Base-by-base conservation (phyloP, 2,888 invertebrate species). In the Napeogenes inachia region DNA sequence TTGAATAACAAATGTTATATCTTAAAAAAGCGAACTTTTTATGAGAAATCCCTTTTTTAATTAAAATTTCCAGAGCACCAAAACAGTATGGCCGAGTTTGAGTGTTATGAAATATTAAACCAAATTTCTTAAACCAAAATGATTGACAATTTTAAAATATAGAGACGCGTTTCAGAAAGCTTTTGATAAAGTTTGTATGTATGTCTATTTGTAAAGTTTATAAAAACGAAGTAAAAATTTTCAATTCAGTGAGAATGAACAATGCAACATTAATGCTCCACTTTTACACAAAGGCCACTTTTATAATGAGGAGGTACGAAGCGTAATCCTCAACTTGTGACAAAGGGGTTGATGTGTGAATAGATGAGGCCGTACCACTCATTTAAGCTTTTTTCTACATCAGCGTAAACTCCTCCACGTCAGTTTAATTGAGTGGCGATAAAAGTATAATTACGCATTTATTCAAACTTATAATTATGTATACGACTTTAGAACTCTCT, bases 281-380 rank as follows among this genome's bases (percentile, higher is more conserved):
- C 61, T 67, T 67, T 64, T 47, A 56, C 62, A 67, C 67, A 67
- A 67, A 67, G 59, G 55, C 61, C 65, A 67, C 67, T 61, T 57
- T 62, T 63, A 62, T 67, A 67, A 67, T 67, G 67, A 67, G 64
- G 60, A 64, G 67, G 62, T 59, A 64, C 54, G 64, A 50, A 59
- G 62, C 64, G 56, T 67, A 67, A 67, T 67, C 65, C 65, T 57
- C 67, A 53, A 54, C 56, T 21, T 56, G 59, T 63, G 59, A 64
- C 64, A 67, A 64, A 64, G 62, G 64, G 62, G 62, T 67, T 67
- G 62, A 59, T 62, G 64, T 64, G 62, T 67, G 66, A 66, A 66
- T 67, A 60, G 61, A 64, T 62, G 66, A 60, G 59, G 64, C 57
- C 62, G 64, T 66, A 53, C 61, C 61, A 61, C 63, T 67, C 64